A percentile compares a stretch with the other conserved stretches of the same genome.
phyloP scores from a whole-genome alignment of 2,113 vertebrate genomes.

The Dromaius novaehollandiae region DNA sequence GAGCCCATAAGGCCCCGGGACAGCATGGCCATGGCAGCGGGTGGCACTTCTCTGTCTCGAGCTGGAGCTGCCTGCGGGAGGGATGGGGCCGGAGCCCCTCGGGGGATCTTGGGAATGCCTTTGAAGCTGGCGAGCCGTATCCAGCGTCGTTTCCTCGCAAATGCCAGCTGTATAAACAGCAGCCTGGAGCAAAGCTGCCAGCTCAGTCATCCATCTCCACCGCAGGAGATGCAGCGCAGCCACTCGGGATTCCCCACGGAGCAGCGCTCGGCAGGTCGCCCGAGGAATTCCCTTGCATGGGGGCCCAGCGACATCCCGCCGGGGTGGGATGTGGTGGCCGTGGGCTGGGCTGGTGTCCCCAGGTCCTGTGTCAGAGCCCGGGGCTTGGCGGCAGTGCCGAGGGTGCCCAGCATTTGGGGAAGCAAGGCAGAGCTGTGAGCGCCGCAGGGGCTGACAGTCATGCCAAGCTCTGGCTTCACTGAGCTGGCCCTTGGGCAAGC shows the following conservation, averaged over 20 bases:
- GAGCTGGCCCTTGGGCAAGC: not conserved
- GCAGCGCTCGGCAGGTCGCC: not conserved
- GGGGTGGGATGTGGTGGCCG: not conserved
- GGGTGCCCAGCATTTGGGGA: rapidly evolving
- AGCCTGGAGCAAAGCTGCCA: not conserved
- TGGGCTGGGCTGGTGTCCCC: not conserved
- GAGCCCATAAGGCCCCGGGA: not conserved
- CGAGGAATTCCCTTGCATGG: too few species aligned
- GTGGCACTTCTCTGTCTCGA: not conserved
- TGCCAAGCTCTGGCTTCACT: too few species aligned
- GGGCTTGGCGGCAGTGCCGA: not conserved
- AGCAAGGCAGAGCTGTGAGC: too few species aligned
- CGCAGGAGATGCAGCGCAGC: rapidly evolving
- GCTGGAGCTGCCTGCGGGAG: not conserved
- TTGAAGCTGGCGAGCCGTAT: not conserved
- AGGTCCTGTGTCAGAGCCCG: not conserved
- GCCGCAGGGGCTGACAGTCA: too few species aligned
- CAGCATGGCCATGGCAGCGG: rapidly evolving
- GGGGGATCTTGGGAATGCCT: not conserved
- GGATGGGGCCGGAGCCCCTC: too few species aligned
- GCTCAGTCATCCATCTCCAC: not conserved
- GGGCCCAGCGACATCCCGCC: not conserved
- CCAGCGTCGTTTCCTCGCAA: not conserved
- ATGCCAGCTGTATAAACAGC: conserved; percentile 24
- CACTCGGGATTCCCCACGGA: too few species aligned